Base-by-base conservation (phyloP, 2,113 vertebrate species). In the Calidris pygmaea region DNA sequence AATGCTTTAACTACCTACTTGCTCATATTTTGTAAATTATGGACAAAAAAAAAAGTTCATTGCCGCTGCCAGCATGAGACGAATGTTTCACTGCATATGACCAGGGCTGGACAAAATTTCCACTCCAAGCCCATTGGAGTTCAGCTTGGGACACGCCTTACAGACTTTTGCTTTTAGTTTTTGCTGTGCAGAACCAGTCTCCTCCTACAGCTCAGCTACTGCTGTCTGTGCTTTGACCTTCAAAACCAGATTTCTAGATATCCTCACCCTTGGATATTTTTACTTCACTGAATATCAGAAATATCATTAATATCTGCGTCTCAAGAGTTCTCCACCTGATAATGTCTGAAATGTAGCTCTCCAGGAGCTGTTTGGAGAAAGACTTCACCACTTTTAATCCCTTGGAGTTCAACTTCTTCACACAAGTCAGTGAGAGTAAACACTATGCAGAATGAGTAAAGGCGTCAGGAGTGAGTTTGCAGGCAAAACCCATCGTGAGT, bases 1-100 rank as follows among this genome's bases (percentile, higher is more conserved):
- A 93, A 87, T 71, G 66, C 10, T 94, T 85, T 95, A 96, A 87
- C 74, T 94, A 95, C 74, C 66, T 90, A 92, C 71, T 90, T 92
- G 77, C 41, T 91, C 78, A 55, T 76, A 85, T 89, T 95, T 85
- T 90, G 77, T 66, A 85, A 93, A 85, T 96, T 91, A 95, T 50
- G n/a, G 58, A 60, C 41, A 10, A 45, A 47, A 89, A 84, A 45
- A 77, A 75, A 89, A 53, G 14, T 35, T 95, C 58, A 50, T 47
- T 78, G 53, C 76, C 58, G 77, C 84, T 73, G 88, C 62, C 95
- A 87, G 87, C 77, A 55, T 39, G 48, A 93, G 76, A 84, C 3
- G 4, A 90, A 93, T 63, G 62, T 79, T 95, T 85, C 50, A 53
- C 43, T 59, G 66, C 58, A 27, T 85, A 80, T 66, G 74, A 71